Evolutionary conservation across 2,888 invertebrate genomes (phyloP), one percentile per base, ranked within the genome.

Genomic region (Cyclophora albipunctata): DNA sequence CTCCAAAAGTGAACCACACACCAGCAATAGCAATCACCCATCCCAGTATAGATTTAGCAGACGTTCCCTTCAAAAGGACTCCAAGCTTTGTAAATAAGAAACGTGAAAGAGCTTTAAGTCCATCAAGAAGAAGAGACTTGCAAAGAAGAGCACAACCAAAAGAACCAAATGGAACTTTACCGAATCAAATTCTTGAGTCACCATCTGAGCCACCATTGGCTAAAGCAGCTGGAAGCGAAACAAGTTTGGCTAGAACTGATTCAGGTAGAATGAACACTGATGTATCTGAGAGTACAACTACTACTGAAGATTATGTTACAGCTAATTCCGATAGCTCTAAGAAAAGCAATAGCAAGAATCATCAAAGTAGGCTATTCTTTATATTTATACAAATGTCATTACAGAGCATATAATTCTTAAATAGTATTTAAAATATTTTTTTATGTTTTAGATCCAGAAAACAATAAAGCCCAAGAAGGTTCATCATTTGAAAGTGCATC

Each of bases 401-500:
- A 7, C 42, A 42, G 20, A 42, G 2, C 7, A 42, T 42, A 20
- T 42, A 5, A 7, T 40, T 40, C 40, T 42, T 42, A 5, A 20
- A 20, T 42, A 20, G 20, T 20, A n/a, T 6, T 37, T 34, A 35
- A 20, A 46, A 7, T 35, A 37, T 20, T 1, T 20, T 20, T 20
- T 20, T 20, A 20, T 20, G 20, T 20, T 20, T 20, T 62, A 91
- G 91, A 80, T 81, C 89, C 76, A 66, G 91, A 89, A 79, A 90
- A 90, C 60, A 91, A 90, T 57, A 91, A 90, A 67, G 66, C 84
- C 3, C 92, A 92, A 69, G 95, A 94, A 55, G 95, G 95, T 34
- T 95, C 95, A 59, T 95, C 95, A n/a, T 95, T 96, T 77, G 96
- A 96, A 80, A 95, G 95, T 75, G 94, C 94, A 56, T 95, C 95